Percentiles rank a stretch among this genome's conserved stretches.
phyloP scores from a whole-genome alignment of 2,797 vertebrate genomes.

The Molothrus aeneus region DNA sequence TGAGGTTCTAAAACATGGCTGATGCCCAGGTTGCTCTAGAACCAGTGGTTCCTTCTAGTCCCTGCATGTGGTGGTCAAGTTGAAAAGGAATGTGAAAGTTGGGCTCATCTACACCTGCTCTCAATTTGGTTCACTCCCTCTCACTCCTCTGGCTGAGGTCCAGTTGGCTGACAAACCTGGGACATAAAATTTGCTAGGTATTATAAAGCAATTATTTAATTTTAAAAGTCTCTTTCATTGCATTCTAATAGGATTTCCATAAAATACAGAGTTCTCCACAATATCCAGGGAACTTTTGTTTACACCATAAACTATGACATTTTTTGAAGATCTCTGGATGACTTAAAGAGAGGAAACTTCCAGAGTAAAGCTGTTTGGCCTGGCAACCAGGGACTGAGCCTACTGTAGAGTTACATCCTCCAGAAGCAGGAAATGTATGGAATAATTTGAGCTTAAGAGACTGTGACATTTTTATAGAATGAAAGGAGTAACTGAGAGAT shows the following conservation, averaged over 20 bases:
- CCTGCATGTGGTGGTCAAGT: neutral
- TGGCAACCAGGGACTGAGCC: neutral
- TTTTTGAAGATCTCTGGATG: neutral
- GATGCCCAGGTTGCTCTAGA: neutral
- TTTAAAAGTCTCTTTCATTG: conserved; percentile 9
- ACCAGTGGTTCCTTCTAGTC: neutral
- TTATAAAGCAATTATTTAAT: conserved; percentile 53
- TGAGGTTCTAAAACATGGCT: neutral
- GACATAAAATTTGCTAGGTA: conserved; percentile 12
- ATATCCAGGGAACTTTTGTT: neutral
- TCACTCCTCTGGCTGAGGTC: conserved; percentile 9
- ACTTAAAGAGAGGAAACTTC: neutral
- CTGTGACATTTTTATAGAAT: conserved; percentile 57
- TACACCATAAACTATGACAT: neutral
- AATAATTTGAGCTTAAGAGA: conserved; percentile 54
- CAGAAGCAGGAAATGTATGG: conserved; percentile 18
- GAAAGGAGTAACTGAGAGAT: conserved; percentile 24
- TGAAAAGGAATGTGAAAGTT: neutral
- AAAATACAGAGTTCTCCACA: neutral
- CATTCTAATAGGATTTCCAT: conserved; percentile 33
- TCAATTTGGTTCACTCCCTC: neutral
- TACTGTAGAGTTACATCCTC: neutral
- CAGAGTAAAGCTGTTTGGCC: neutral
- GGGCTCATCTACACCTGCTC: neutral
- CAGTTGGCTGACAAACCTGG: conserved; percentile 26